Conservation (phyloP, 1,140 invertebrate species). For the Antheraea mylitta region DNA sequence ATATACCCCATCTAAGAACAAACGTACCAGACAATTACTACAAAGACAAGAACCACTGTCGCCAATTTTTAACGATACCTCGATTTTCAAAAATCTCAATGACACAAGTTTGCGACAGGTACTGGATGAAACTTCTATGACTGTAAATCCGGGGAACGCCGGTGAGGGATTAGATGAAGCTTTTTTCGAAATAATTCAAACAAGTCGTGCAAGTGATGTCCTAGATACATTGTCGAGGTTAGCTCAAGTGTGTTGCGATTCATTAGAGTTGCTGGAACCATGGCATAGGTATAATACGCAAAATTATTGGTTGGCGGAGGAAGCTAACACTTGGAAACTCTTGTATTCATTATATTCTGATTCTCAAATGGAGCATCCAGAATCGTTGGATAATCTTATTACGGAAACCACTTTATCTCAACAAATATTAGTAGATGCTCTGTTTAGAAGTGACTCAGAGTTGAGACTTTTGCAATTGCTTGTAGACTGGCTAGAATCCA, state of each 20-base stretch:
- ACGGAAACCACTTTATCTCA: conserved; percentile 74
- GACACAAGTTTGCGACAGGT: conserved; percentile 70
- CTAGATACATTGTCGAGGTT: conserved; percentile 70
- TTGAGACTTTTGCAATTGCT: conserved; percentile 90
- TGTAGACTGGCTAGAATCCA: conserved; percentile 95
- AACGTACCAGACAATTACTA: conserved; percentile 49
- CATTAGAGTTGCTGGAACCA: conserved; percentile 65
- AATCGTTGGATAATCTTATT: conserved; percentile 72
- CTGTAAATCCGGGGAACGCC: conserved; percentile 50
- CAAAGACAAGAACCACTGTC: conserved; percentile 62
- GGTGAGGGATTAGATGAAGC: conserved; percentile 60
- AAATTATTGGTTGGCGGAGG: conserved; percentile 85
- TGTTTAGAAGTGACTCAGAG: conserved; percentile 80
- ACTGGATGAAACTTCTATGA: conserved; percentile 64
- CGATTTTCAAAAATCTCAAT: conserved; percentile 67
- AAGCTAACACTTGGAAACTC: conserved; percentile 93
- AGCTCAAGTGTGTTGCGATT: conserved; percentile 69
- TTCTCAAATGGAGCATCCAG: conserved; percentile 79
- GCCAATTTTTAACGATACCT: conserved; percentile 67
- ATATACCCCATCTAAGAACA: conserved; percentile 53
- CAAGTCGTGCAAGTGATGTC: conserved; percentile 60
- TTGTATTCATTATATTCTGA: conserved; percentile 90
- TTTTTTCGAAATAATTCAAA: conserved; percentile 73
- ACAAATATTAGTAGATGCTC: conserved; percentile 57
- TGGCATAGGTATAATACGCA: conserved; percentile 79